phyloP scores from a whole-genome alignment of 2,113 vertebrate genomes.

The Lepidothrix coronata region DNA sequence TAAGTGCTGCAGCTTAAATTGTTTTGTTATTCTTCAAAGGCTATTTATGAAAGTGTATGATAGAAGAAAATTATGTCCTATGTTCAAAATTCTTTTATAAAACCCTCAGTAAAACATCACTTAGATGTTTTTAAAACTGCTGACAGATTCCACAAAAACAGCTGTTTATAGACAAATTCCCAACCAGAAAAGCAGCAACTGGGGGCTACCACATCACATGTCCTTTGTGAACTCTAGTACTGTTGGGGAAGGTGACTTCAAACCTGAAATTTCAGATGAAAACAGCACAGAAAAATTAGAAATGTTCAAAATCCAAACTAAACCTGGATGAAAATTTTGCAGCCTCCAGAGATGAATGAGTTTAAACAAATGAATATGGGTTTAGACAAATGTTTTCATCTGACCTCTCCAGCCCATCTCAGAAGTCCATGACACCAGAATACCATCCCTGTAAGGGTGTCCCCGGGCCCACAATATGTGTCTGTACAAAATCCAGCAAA shows the following conservation, averaged over 20 bases:
- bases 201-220: neutral
- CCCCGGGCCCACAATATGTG: neutral
- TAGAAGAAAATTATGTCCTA: neutral
- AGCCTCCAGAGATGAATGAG: neutral
- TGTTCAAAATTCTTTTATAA: conserved; percentile 10
- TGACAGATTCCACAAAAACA: neutral
- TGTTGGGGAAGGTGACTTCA: neutral
- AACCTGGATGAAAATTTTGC: neutral
- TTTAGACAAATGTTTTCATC: neutral
- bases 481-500: neutral
- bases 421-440: neutral
- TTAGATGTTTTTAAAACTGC: neutral
- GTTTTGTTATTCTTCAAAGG: conserved; percentile 55
- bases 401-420: neutral
- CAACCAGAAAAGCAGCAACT: neutral
- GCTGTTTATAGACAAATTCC: neutral
- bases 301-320: neutral
- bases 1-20: conserved; percentile 33
- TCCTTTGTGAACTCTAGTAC: neutral
- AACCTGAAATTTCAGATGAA: neutral
- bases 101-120: neutral
- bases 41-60: conserved; percentile 29
- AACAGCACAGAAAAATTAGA: neutral
- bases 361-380: neutral
- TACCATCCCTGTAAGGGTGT: neutral